Evolutionary conservation across 2,888 invertebrate genomes (phyloP), one percentile per base, ranked within the genome.

Genomic region (Ormyrus pomaceus): DNA sequence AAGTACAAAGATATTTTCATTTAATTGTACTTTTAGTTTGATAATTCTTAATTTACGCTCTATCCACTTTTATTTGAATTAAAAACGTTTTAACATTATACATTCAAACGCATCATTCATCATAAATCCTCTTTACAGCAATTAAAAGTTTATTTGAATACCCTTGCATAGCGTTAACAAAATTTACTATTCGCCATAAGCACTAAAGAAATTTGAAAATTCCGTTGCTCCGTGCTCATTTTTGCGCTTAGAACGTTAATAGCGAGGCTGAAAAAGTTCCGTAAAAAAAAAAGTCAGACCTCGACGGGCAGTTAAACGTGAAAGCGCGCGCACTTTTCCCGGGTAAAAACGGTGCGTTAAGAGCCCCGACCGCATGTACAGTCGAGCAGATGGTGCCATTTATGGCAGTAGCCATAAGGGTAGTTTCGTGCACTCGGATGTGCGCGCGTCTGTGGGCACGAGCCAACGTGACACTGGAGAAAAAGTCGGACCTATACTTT

Each of bases 371-470:
- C 53, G 50, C 58, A 19, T 2, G 34, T 59, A 55, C 46, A 59
- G 4, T 45, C 8, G 71, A 78, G 72, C 78, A 78, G 78, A 78
- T 78, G 78, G 72, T 78, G 72, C 55, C 59, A 61, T 72, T 78
- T 66, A 72, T 66, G 51, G 59, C 19, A 78, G 34, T 61, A 51
- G 48, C 55, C 64, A 78, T 68, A 72, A 78, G 78, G 78, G 78
- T 72, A 78, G 78, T 78, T 78, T 65, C 72, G 56, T 69, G 58
- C 51, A 59, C 65, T 61, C 55, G 55, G 10, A 13, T 7, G 46
- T 50, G 3, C 45, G 11, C 19, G 19, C 19, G 19, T 19, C 1
- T 19, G 19, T 19, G 19, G 34, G 45, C 55, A 11, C 66, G 34
- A 64, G 45, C 72, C 34, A 72, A 61, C 72, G 55, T 68, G 72